Base-by-base conservation (phyloP, 2,113 vertebrate genomes). In the Percopsis transmontana region DNA sequence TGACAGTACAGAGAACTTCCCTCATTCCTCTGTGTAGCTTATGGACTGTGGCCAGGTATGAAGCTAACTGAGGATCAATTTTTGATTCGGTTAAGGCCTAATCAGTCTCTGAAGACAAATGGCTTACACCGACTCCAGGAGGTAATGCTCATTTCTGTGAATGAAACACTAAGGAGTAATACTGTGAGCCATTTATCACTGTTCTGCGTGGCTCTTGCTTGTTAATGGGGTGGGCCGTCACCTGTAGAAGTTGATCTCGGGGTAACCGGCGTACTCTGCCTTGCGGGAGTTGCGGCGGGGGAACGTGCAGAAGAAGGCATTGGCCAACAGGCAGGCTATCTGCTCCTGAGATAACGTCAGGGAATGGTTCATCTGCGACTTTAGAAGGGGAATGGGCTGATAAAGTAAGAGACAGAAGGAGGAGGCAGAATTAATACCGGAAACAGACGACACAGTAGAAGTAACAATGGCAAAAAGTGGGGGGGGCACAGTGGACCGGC, bases 231-330 rank as follows among this genome's bases (percentile, higher is more conserved):
- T 47, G 42, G 47, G 61, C 24, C 50, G 88, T 87, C 94, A 99
- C 97, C 97, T 96, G 94, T 95, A 95, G 89, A 99, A 99, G 91
- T 99, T 98, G 89, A 99, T 99, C 76, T 99, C 97, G 40, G 97
- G 97, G 79, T 97, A 99, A 91, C 93, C 96, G 77, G 89, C 89
- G 89, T 99, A 99, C 78, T 98, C 97, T 0, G 94, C 94, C 74
- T 95, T 99, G 90, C 95, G 96, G 0, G 95, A 95, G 90, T 98
- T 99, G 77, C 97, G 94, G 73, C 95, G 92, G 69, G 96, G 97
- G 85, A 97, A 99, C 58, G 97, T 99, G 91, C 97, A 99, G 93
- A 99, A 99, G 91, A 99, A 99, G 87, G 97, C 95, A 76, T 99
- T 99, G 87, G 97, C 96, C 81, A 99, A 90, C 65, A 99, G 94